Evolutionary conservation across 2,888 invertebrate genomes (phyloP).

Genomic region (Coelogynopora nodosa): DNA sequence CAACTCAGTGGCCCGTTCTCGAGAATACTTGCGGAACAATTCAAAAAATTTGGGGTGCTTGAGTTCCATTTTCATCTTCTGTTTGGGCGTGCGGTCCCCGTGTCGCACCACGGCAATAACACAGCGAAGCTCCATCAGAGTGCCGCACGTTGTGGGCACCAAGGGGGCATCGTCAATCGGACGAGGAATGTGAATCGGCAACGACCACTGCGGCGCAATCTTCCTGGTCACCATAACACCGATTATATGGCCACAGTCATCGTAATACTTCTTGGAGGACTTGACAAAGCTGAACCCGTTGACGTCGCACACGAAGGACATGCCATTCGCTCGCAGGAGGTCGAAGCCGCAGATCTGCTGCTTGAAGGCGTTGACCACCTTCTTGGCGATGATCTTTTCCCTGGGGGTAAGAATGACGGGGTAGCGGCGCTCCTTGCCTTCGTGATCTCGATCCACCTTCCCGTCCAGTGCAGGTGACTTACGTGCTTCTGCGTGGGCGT

Average conservation of each 20-base stretch:
- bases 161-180: constrained; percentile 80
- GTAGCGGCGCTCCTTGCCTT: constrained; percentile 92
- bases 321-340: constrained; percentile 88
- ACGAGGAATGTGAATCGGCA: constrained; percentile 93
- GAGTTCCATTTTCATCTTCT: constrained; percentile 98
- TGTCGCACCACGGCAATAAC: constrained; percentile 95
- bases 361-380: constrained; percentile 74
- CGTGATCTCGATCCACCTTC: constrained; percentile 93
- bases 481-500: constrained; percentile 96
- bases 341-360: constrained; percentile 99
- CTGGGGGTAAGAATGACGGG: constrained; percentile 94
- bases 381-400: constrained; percentile 93
- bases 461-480: constrained; percentile 97
- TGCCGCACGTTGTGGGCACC: constrained; percentile 95
- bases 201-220: constrained; percentile 71
- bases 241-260: constrained; percentile 91
- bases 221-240: constrained; percentile 49
- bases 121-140: constrained; percentile 88
- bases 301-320: constrained; percentile 98
- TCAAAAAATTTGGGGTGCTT: constrained; percentile 78
- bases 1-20: constrained; percentile 28
- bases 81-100: constrained; percentile 97
- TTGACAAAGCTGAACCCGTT: constrained; percentile 99
- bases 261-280: constrained; percentile 98
- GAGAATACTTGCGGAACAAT: constrained; percentile 83